These are phyloP conservation scores for Drosophila lowei DNA, from an alignment of 1,140 invertebrate species.

Conservation along the genomic window DNA sequence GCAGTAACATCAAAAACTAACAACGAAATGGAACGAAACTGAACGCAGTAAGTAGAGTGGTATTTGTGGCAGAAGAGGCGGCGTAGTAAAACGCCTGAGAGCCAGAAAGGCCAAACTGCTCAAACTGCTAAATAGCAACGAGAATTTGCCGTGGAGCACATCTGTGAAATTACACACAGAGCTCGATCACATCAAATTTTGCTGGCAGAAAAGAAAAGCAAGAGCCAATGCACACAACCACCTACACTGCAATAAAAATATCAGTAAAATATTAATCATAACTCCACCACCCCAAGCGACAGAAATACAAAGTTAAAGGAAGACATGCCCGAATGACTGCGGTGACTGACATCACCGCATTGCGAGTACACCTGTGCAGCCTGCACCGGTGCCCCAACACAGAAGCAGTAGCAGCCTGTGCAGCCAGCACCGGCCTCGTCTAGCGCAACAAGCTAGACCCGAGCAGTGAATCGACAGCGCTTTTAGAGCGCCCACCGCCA, in stretches of 20 bases:
- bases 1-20: too few relatives aligned
- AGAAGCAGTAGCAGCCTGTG: conserved; percentile 1
- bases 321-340: conserved; percentile 11
- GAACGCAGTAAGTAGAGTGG: too few relatives aligned
- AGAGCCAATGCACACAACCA: background rate
- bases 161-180: too few relatives aligned
- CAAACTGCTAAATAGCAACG: too few relatives aligned
- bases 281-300: background rate
- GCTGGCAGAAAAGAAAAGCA: background rate
- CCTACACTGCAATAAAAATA: conserved; percentile 3
- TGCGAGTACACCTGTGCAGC: conserved; percentile 20
- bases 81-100: too few relatives aligned
- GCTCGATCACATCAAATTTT: too few relatives aligned
- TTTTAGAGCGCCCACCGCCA: too few relatives aligned
- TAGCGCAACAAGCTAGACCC: background rate
- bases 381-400: conserved; percentile 6
- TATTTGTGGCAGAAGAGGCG: too few relatives aligned
- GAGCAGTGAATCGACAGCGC: background rate
- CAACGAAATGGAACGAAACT: too few relatives aligned
- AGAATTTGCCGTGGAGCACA: too few relatives aligned
- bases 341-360: conserved; percentile 10
- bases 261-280: background rate
- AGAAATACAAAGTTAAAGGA: background rate
- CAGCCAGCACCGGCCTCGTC: background rate
- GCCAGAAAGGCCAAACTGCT: too few relatives aligned